Percentiles rank a stretch among this genome's conserved stretches.
These are phyloP conservation scores for Picathartes gymnocephalus DNA, from an alignment of 2,113 vertebrate genomes.

Conservation along the genomic window DNA sequence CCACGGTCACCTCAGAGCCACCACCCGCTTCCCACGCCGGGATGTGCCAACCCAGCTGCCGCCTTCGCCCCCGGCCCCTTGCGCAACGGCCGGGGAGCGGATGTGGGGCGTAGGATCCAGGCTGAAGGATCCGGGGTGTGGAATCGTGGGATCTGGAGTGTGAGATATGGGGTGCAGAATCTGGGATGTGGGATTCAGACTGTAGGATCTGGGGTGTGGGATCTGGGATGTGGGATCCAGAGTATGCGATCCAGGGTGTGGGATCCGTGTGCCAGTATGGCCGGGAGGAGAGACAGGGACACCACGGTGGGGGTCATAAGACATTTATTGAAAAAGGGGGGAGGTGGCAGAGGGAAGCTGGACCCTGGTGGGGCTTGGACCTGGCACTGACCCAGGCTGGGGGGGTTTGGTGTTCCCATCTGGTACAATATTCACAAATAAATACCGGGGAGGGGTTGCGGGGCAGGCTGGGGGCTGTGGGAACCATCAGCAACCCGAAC, in stretches of 20 bases:
- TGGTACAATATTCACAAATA: not conserved
- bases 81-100: not conserved
- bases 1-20: not conserved
- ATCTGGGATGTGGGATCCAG: not conserved
- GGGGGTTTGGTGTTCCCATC: not conserved
- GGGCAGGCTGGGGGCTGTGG: not conserved
- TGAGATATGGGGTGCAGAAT: accelerated
- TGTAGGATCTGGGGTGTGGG: accelerated
- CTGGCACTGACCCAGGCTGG: not conserved
- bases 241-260: too few species aligned
- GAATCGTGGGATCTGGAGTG: too few species aligned
- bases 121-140: not conserved
- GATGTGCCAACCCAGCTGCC: not conserved
- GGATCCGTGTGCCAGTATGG: not conserved
- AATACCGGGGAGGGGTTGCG: not conserved
- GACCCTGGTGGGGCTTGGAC: not conserved
- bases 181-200: accelerated
- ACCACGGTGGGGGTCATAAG: not conserved
- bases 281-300: not conserved
- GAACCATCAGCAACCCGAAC: not conserved
- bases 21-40: not conserved
- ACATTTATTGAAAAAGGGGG: not conserved
- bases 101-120: not conserved
- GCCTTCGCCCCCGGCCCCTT: not conserved
- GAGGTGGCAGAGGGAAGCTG: not conserved